Conservation (phyloP, 2,888 invertebrate species). For the Rhagonycha lutea region DNA sequence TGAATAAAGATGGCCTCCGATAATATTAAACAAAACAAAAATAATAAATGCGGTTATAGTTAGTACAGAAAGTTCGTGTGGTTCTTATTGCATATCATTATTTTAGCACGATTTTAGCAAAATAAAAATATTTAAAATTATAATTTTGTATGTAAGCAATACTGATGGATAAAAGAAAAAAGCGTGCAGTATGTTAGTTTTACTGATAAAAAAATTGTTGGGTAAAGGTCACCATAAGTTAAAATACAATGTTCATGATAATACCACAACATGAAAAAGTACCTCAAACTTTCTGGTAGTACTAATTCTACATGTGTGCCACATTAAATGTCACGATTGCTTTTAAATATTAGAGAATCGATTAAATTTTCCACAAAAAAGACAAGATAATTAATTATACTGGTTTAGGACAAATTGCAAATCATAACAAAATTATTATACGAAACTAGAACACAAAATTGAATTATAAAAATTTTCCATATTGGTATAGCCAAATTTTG, state of each 20-base stretch:
- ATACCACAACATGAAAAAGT: not conserved
- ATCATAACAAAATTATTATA: not conserved
- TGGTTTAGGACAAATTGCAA: not conserved
- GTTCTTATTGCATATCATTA: not conserved
- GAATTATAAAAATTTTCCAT: no score
- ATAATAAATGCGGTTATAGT: not conserved
- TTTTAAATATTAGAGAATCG: not conserved
- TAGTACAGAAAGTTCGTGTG: not conserved
- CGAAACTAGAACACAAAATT: no score
- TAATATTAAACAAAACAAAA: not conserved
- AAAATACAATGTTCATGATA: not conserved
- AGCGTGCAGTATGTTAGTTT: not conserved
- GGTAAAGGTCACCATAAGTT: not conserved
- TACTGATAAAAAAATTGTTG: not conserved
- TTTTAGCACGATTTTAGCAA: not conserved
- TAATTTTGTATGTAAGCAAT: not conserved
- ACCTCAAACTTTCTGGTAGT: not conserved
- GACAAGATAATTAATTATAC: no score
- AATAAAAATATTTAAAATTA: not conserved
- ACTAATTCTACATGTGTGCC: not conserved
- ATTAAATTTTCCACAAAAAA: not conserved
- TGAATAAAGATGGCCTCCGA: not conserved
- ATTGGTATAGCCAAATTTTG: no score
- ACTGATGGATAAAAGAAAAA: not conserved
- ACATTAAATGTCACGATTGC: not conserved